A percentile compares a stretch with the other conserved stretches of the same genome.
Conservation (phyloP, 2,113 vertebrate species). For the Laticauda laticaudata region DNA sequence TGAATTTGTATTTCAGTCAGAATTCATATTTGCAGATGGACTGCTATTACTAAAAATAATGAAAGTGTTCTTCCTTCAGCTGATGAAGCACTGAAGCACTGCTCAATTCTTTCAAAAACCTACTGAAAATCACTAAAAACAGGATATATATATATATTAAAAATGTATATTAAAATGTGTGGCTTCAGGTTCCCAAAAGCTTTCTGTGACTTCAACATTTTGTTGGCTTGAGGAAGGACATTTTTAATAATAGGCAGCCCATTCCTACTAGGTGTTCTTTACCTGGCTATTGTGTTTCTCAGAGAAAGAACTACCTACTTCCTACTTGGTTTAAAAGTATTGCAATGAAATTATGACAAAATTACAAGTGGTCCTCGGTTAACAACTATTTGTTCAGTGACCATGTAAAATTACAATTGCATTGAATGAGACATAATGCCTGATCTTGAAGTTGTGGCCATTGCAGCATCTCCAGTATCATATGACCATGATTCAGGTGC, state of each 20-base stretch:
- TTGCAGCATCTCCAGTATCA: not conserved
- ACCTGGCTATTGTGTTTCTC: not conserved
- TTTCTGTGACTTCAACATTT: not conserved
- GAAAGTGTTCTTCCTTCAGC: not conserved
- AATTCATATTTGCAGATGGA: not conserved
- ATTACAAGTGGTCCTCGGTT: not conserved
- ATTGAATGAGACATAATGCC: not conserved
- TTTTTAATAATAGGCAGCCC: not conserved
- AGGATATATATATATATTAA: not conserved
- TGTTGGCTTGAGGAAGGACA: not conserved
- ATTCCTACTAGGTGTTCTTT: not conserved
- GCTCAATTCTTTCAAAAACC: not conserved
- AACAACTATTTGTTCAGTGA: not conserved
- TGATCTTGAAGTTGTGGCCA: not conserved
- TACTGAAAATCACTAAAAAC: not conserved
- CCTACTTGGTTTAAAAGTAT: not conserved
- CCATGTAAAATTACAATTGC: not conserved
- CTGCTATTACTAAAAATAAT: not conserved
- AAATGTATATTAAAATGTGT: not conserved
- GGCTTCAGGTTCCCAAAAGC: not conserved
- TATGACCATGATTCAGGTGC: not conserved
- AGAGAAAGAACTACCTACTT: not conserved
- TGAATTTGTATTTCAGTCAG: not conserved
- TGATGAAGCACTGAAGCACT: not conserved
- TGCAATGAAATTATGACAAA: not conserved